These are phyloP conservation scores for Papilio xuthus DNA, from an alignment of 1,140 invertebrate genomes.

Conservation along the genomic window DNA sequence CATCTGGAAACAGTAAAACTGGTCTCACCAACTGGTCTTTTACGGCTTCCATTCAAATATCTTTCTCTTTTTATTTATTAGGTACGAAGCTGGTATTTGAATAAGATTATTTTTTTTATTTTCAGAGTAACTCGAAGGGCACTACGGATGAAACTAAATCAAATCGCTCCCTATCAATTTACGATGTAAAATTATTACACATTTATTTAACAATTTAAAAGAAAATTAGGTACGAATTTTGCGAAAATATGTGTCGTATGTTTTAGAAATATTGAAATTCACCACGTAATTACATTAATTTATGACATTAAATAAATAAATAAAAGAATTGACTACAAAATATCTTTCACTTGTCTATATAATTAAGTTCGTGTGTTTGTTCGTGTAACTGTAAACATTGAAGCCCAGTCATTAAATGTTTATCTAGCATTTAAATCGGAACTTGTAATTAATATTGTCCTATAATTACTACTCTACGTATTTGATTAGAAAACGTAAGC, in stretches of 20 bases:
- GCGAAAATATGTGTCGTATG: no score
- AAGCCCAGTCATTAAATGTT: conserved; percentile 7
- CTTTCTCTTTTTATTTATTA: no score
- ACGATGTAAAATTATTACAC: neutral
- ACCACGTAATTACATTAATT: neutral
- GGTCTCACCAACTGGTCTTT: no score
- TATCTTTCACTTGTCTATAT: neutral
- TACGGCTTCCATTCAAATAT: no score
- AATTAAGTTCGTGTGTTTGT: neutral
- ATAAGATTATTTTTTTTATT: conserved; percentile 29
- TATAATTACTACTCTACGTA: conserved; percentile 1
- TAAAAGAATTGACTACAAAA: neutral
- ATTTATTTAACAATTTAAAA: neutral
- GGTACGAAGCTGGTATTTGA: neutral
- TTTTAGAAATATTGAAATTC: neutral
- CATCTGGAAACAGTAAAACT: no score
- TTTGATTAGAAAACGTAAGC: conserved; percentile 2
- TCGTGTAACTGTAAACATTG: neutral
- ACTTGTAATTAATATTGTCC: neutral
- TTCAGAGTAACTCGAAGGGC: conserved; percentile 42
- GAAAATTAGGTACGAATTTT: neutral
- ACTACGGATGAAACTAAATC: neutral
- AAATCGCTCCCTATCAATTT: neutral
- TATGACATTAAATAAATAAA: neutral
- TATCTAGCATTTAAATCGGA: neutral